Conservation (phyloP, 2,888 invertebrate genomes). For the Ariolimax columbianus region DNA sequence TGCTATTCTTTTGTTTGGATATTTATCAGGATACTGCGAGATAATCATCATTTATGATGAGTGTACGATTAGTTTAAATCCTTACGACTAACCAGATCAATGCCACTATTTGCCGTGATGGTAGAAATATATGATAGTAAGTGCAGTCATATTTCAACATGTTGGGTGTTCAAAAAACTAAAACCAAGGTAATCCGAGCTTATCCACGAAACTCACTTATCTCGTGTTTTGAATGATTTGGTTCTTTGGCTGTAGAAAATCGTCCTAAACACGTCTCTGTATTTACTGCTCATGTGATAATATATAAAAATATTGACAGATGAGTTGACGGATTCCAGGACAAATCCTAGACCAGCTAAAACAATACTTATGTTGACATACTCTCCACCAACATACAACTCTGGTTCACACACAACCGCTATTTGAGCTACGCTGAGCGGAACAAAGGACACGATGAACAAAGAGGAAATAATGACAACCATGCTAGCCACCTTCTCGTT, state of each 20-base stretch:
- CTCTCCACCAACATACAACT: neutral
- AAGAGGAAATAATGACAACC: neutral
- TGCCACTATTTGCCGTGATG: no score
- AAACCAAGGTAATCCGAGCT: no score
- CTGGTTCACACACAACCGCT: neutral
- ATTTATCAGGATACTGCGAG: no score
- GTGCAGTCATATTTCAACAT: no score
- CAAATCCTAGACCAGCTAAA: neutral
- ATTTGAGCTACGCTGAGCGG: neutral
- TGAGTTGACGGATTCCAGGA: neutral
- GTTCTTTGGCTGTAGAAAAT: neutral
- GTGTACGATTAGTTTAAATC: no score
- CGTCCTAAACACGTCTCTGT: neutral
- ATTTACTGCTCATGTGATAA: neutral
- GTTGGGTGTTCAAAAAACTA: no score
- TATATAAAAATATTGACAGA: neutral
- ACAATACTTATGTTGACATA: neutral
- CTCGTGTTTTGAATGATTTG: no score
- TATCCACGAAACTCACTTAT: no score
- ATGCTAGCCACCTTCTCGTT: neutral
- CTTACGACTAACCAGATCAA: no score
- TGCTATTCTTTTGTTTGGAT: no score
- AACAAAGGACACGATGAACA: neutral
- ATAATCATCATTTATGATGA: no score
- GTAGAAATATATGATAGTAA: no score